A percentile compares a stretch with the other conserved stretches of the same genome.
Conservation (phyloP, 2,113 vertebrate species). For the Sterna hirundo region DNA sequence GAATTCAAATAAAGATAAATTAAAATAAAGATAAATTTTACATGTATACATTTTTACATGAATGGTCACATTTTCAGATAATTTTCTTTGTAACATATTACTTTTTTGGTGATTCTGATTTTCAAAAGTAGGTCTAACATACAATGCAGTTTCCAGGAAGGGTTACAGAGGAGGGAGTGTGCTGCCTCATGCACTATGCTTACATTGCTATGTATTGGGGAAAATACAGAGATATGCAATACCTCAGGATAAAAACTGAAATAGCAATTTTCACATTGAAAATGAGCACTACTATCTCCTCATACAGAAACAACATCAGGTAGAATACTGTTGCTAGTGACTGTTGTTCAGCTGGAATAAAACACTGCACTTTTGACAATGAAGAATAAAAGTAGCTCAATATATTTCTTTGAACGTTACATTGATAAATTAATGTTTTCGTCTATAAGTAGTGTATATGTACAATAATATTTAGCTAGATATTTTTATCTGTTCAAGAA, state of each 20-base stretch:
- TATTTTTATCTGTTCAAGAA: not conserved
- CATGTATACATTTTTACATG: not conserved
- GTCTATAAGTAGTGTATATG: not conserved
- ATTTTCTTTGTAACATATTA: not conserved
- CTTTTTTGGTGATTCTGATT: not conserved
- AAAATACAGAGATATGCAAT: not conserved
- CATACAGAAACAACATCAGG: not conserved
- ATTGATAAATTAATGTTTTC: not conserved
- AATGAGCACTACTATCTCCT: not conserved
- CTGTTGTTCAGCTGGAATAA: not conserved
- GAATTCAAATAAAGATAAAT: not conserved
- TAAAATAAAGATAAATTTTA: not conserved
- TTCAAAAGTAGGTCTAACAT: not conserved
- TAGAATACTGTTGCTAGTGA: not conserved
- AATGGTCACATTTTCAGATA: not conserved
- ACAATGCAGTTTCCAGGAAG: not conserved
- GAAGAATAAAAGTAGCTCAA: not conserved
- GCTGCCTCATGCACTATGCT: not conserved
- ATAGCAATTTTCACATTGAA: not conserved
- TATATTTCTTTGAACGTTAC: not conserved
- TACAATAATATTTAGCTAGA: not conserved
- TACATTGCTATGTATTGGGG: not conserved
- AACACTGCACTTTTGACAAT: not conserved
- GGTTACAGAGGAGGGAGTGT: not conserved
- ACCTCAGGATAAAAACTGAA: not conserved